Evolutionary conservation across 1,140 invertebrate genomes (phyloP), one percentile per base, ranked within the genome.

Genomic region (Chymomyza costata): DNA sequence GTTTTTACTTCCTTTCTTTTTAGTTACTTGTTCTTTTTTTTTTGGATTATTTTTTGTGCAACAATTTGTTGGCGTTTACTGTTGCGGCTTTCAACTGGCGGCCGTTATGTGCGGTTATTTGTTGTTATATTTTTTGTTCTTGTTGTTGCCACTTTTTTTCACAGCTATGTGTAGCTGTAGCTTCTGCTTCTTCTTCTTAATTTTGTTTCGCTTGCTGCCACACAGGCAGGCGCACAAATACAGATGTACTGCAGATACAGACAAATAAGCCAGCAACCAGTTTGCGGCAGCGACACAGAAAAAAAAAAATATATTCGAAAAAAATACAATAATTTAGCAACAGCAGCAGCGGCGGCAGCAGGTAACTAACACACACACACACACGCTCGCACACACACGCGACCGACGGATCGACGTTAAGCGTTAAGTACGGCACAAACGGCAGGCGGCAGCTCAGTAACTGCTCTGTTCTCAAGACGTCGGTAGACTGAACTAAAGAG

Each of bases 251-350:
- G 53, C 47, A 47, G 35, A 47, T 40, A 43, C 44, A 46, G 40
- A 59, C 41, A 31, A 2, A 43, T 34, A 56, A 35, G 17, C 31
- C 47, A 68, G 54, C 65, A 76, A 76, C 70, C 70, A 76, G 70
- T 76, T 76, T 52, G 52, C 64, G 68, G 69, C 51, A 63, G 59
- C 56, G 55, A 74, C 68, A 73, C 67, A 74, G 59, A 62, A 78
- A 71, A 52, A 73, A 71, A 76, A 14, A 31, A n/a, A n/a, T n/a
- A n/a, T n/a, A 43, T 44, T 73, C 63, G 57, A 65, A 65, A 54
- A 67, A 74, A 70, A 76, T 61, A 57, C 52, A 50, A 64, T 39
- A 59, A 78, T 67, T 71, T 64, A 76, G 69, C 66, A 73, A 58
- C 21, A 25, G 41, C 55, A 45, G 37, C 55, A 21, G 17, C 41